A percentile compares a stretch with the other conserved stretches of the same genome.
These are phyloP conservation scores for Chelonia mydas DNA, from an alignment of 2,797 vertebrate genomes.

Conservation along the genomic window DNA sequence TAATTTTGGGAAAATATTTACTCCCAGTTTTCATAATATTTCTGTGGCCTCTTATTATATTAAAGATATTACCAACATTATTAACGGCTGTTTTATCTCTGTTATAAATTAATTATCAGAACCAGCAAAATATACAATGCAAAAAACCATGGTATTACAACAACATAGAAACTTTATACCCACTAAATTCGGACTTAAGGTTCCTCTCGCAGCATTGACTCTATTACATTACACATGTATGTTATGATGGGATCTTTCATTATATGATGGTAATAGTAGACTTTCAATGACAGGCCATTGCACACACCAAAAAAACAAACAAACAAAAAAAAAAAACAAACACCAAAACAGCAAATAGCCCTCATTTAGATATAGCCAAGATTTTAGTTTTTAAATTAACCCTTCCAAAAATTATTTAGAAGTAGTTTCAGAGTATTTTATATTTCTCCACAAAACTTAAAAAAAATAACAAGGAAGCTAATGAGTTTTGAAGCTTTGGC, in stretches of 20 bases:
- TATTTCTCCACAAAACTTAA: not conserved
- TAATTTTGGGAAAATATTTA: not conserved
- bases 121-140: not conserved
- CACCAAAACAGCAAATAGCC: not conserved
- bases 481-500: not conserved
- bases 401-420: not conserved
- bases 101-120: not conserved
- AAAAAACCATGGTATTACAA: not conserved
- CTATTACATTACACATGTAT: not conserved
- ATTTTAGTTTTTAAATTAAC: not conserved
- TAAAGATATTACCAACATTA: not conserved
- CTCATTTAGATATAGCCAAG: fast-evolving
- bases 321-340: no score
- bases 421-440: not conserved
- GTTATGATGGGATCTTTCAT: not conserved
- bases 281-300: not conserved
- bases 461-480: not conserved
- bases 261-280: not conserved
- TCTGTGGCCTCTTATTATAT: not conserved
- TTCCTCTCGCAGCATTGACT: fast-evolving
- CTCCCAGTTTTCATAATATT: not conserved
- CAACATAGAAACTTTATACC: not conserved
- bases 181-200: not conserved
- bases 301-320: no score
- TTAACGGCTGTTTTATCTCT: not conserved